Percentiles rank a stretch among this genome's conserved stretches.
These are phyloP conservation scores for Botia kubotai DNA, from an alignment of 2,797 vertebrate genomes.

Conservation along the genomic window DNA sequence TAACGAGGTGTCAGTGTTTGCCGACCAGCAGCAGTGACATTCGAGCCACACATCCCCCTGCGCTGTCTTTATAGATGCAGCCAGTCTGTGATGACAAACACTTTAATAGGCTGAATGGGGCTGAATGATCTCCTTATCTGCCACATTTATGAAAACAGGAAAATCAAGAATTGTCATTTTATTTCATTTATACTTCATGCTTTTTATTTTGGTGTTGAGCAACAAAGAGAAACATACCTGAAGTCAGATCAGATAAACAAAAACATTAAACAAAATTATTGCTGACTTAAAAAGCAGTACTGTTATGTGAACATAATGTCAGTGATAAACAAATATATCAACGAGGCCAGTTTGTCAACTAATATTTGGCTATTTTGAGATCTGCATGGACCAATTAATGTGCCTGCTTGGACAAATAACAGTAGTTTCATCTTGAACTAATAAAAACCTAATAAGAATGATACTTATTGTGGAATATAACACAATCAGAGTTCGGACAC, in stretches of 20 bases:
- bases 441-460: too few species aligned
- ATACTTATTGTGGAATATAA: not conserved
- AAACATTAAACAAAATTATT: too few species aligned
- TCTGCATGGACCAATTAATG: too few species aligned
- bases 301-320: too few species aligned
- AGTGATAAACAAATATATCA: too few species aligned
- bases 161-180: not conserved
- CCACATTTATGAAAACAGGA: constrained; percentile 1
- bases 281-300: too few species aligned
- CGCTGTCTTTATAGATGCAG: constrained; percentile 52
- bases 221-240: not conserved
- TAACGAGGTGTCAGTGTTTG: constrained; percentile 81
- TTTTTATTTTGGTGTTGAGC: too few species aligned
- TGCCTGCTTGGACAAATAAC: too few species aligned
- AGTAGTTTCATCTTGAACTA: too few species aligned
- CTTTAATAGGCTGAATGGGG: constrained; percentile 22
- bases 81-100: constrained; percentile 39
- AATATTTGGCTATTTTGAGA: too few species aligned
- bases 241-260: too few species aligned
- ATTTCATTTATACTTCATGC: constrained; percentile 4
- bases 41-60: constrained; percentile 64
- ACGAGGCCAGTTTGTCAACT: too few species aligned
- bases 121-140: not conserved
- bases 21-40: constrained; percentile 71
- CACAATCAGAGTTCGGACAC: constrained; percentile 26